These are phyloP conservation scores for Zaprionus kolodkinae DNA, from an alignment of 1,140 invertebrate species.

Conservation along the genomic window DNA sequence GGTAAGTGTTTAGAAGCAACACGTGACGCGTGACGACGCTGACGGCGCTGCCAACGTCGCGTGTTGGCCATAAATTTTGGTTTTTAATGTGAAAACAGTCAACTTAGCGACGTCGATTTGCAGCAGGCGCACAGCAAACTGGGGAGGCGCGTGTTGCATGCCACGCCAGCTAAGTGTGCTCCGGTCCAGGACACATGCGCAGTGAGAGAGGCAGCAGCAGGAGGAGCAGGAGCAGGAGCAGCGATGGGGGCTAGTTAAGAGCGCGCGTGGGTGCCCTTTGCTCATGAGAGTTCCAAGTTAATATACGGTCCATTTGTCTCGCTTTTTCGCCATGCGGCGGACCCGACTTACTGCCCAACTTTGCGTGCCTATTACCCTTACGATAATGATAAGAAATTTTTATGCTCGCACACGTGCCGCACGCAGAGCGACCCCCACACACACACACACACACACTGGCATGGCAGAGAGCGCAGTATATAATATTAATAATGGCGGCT, in stretches of 20 bases:
- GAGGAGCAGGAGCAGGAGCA: neutral
- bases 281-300: neutral
- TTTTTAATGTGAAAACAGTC: slow-evolving; percentile 84
- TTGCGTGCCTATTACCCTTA: slow-evolving; percentile 82
- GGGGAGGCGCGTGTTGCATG: neutral
- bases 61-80: slow-evolving; percentile 73
- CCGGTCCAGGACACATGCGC: slow-evolving; percentile 58
- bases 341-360: slow-evolving; percentile 76
- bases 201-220: slow-evolving; percentile 18
- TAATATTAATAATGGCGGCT: neutral
- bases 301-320: slow-evolving; percentile 35
- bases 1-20: slow-evolving; percentile 56
- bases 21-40: neutral
- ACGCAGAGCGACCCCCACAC: slow-evolving; percentile 20
- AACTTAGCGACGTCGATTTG: slow-evolving; percentile 79
- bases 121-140: slow-evolving; percentile 58
- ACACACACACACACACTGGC: slow-evolving; percentile 20
- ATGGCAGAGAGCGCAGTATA: slow-evolving; percentile 3
- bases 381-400: slow-evolving; percentile 84
- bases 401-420: slow-evolving; percentile 53
- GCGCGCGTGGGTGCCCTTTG: neutral
- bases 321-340: slow-evolving; percentile 16
- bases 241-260: neutral
- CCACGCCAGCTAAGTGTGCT: slow-evolving; percentile 4
- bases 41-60: slow-evolving; percentile 19